phyloP scores from a whole-genome alignment of 2,888 invertebrate genomes.

The Calliscelio sp. region DNA sequence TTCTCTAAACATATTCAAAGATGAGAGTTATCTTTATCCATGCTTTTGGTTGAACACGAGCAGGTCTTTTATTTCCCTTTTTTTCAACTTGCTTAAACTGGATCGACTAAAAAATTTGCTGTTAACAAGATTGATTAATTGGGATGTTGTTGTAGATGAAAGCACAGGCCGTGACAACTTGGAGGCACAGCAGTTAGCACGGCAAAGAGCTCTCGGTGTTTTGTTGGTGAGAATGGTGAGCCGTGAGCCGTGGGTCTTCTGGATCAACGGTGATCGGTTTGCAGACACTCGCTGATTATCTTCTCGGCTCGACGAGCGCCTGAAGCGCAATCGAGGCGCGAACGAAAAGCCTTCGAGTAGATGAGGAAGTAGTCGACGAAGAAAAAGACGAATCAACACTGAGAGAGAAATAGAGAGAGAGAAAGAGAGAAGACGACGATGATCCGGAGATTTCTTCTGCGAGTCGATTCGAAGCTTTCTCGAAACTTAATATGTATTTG shows the following conservation, averaged over 20 bases:
- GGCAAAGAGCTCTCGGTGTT: slow-evolving; percentile 92
- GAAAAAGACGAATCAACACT: slow-evolving; percentile 19
- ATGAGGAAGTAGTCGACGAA: slow-evolving; percentile 37
- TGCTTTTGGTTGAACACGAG: too few relatives aligned
- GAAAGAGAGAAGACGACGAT: not conserved
- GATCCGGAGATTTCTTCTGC: slow-evolving; percentile 22
- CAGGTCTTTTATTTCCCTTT: too few relatives aligned
- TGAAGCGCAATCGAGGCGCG: slow-evolving; percentile 60
- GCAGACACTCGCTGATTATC: slow-evolving; percentile 69
- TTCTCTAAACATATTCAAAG: too few relatives aligned
- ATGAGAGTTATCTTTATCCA: too few relatives aligned
- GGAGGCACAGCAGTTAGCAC: slow-evolving; percentile 90
- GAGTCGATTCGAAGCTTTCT: slow-evolving; percentile 49
- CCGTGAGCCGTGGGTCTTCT: slow-evolving; percentile 79
- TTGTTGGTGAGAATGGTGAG: slow-evolving; percentile 90
- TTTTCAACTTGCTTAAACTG: too few relatives aligned
- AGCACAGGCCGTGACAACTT: slow-evolving; percentile 91
- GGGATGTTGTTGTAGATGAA: slow-evolving; percentile 88
- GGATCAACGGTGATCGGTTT: slow-evolving; percentile 80
- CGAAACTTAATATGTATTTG: slow-evolving; percentile 43
- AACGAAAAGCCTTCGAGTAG: slow-evolving; percentile 58
- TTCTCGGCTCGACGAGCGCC: slow-evolving; percentile 52
- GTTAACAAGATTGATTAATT: slow-evolving; percentile 31
- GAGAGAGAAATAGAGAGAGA: slow-evolving; percentile 19
- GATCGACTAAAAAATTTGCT: too few relatives aligned